Evolutionary conservation across 2,113 vertebrate species (phyloP), one percentile per base, ranked within the genome.

Genomic region (Chunga burmeisteri): DNA sequence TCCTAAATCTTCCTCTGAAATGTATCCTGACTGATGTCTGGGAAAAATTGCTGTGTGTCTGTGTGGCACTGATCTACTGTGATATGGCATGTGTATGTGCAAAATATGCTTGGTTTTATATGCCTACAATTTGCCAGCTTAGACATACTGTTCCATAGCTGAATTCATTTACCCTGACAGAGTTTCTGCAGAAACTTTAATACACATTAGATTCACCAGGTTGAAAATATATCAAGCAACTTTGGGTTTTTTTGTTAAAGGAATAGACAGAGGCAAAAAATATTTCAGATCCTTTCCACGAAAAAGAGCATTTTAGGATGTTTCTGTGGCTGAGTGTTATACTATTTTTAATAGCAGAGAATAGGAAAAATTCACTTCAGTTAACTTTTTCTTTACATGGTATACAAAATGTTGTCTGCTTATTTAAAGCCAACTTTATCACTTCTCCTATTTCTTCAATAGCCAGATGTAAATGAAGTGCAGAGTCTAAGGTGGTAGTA

Each of bases 121-220:
- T 19, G 38, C 3, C 2, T 13, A 13, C 25, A 11, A 36, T 25
- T 36, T 30, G 17, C 25, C 30, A 8, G n/a, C 80, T 74, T 4
- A 32, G 49, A 14, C 15, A 2, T 2, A 3, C n/a, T 44, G 30
- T 16, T 36, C 70, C 46, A 0, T 32, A 21, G 20, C 56, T 47
- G 63, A 62, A 26, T 62, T 68, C 81, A 38, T 38, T 73, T 29
- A n/a, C 16, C 16, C 26, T 34, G 34, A 36, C 6, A 4, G 29
- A 30, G 20, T 53, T 86, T 66, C 38, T 70, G 52, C 84, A 74
- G 70, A 58, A 78, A 61, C 7, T 42, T 34, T 7, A 58, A 11
- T 11, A 18, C 36, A 17, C 18, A 10, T 92, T 42, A 67, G 16
- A 70, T 36, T 73, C n/a, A 49, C n/a, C 38, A 34, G 32, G 7